A percentile compares a stretch with the other conserved stretches of the same genome.
These are phyloP conservation scores for Phocides pigmalion DNA, from an alignment of 1,140 invertebrate species.

Conservation along the genomic window DNA sequence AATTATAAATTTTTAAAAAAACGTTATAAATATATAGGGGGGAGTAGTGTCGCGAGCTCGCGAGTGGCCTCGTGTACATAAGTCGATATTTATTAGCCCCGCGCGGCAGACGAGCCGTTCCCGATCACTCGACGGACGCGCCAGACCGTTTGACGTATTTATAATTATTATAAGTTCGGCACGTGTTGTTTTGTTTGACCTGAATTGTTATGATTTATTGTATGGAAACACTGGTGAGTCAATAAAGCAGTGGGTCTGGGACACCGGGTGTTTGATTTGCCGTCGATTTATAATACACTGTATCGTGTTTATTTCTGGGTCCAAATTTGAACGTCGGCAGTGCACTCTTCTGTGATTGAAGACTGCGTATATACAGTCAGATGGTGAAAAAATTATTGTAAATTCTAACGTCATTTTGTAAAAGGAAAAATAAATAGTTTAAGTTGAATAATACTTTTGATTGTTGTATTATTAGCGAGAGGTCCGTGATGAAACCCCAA, in stretches of 20 bases:
- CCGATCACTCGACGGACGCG: conserved; percentile 58
- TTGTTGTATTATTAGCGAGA: conserved; percentile 68
- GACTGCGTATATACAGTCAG: conserved; percentile 60
- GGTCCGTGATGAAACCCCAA: conserved; percentile 19
- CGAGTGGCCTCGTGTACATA: conserved; percentile 75
- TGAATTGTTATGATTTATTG: conserved; percentile 83
- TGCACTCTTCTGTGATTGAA: conserved; percentile 61
- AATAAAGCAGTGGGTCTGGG: conserved; percentile 82
- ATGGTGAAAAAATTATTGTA: conserved; percentile 75
- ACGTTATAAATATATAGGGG: conserved; percentile 72
- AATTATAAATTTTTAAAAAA: conserved; percentile 78
- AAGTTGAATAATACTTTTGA: conserved; percentile 76
- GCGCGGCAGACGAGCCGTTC: conserved; percentile 58
- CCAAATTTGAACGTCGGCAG: conserved; percentile 64
- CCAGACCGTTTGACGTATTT: conserved; percentile 74
- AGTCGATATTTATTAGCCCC: conserved; percentile 79
- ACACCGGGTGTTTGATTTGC: conserved; percentile 79
- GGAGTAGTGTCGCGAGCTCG: conserved; percentile 53
- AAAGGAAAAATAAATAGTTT: conserved; percentile 82
- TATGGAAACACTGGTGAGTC: conserved; percentile 80
- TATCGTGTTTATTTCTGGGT: conserved; percentile 75
- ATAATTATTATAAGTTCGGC: conserved; percentile 75
- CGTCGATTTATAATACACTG: conserved; percentile 54
- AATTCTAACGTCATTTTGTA: conserved; percentile 81
- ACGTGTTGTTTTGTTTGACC: conserved; percentile 82